Evolutionary conservation across 2,113 vertebrate species (phyloP).

Genomic region (Furnarius figulus): DNA sequence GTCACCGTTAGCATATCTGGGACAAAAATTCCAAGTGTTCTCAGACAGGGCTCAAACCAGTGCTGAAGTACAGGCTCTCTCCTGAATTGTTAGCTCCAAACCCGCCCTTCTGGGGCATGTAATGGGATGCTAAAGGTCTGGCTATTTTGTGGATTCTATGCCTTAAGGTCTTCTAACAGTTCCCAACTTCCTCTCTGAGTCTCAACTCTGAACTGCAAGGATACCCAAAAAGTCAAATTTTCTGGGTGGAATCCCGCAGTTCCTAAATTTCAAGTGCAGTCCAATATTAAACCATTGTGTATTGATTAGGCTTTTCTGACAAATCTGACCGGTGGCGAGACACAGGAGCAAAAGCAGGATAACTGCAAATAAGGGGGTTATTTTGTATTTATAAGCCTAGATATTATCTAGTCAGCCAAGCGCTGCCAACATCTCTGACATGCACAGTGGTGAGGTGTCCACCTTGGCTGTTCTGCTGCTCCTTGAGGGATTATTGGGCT

Average conservation of each 20-base stretch:
- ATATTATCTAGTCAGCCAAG: neutral
- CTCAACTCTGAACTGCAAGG: neutral
- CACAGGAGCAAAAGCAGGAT: rapidly evolving
- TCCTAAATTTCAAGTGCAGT: neutral
- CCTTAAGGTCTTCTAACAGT: neutral
- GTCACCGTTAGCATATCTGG: neutral
- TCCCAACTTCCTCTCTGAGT: neutral
- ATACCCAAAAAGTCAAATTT: neutral
- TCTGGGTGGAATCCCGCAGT: neutral
- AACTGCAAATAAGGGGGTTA: neutral
- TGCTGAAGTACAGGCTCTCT: neutral
- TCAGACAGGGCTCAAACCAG: neutral
- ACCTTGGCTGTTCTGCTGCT: neutral
- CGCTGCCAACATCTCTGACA: neutral
- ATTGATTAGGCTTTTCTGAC: neutral
- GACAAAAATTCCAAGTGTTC: neutral
- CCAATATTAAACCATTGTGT: neutral
- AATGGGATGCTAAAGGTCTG: neutral
- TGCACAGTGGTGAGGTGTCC: neutral
- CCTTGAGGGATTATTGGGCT: neutral
- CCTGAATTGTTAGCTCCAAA: neutral
- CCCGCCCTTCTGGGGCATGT: neutral
- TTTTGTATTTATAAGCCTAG: neutral
- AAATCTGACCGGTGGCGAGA: neutral
- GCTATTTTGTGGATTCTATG: neutral